Evolutionary conservation across 2,113 vertebrate species (phyloP), one percentile per base, ranked within the genome.

Genomic region (Petrocephalus microphthalmus): DNA sequence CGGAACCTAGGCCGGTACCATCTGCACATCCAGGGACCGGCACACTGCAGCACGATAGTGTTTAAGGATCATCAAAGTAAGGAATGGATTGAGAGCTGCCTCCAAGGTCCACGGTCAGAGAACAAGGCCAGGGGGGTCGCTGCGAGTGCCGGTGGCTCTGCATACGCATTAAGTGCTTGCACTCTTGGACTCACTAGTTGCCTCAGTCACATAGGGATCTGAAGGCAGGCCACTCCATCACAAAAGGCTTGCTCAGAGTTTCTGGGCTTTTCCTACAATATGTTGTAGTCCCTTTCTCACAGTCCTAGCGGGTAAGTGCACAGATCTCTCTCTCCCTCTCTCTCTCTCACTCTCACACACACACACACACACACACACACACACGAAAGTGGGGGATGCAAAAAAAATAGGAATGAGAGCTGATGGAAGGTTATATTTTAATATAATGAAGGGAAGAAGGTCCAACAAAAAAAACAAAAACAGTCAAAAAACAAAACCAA

Each of bases 391-490:
- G 71, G 71, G 71, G 37, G 33, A 93, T 88, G 15, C 42, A 91
- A 85, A 91, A 91, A 91, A 67, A 89, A 86, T 86, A 90, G 88
- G 92, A 71, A 94, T 92, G 94, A 98, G 95, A 96, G 96, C 94
- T 95, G 95, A 96, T 95, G 94, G 96, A 97, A 95, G 96, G 95
- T 98, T 98, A 98, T 95, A 97, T 95, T 98, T 98, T 98, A 98
- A 99, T 97, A 95, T 95, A 94, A 98, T 97, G 98, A 96, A 98
- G 95, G 94, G 93, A 92, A 94, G 94, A 95, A 97, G 96, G 95
- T 96, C 96, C 97, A 96, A 92, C 92, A 86, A 91, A 91, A 90
- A 45, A 95, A 84, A 87, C 92, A 93, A 95, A 94, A 93, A 95
- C 95, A 96, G 97, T 95, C 96, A 97, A 96, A 95, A 95, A 95